phyloP scores from a whole-genome alignment of 2,888 invertebrate genomes.

The Tiliacea aurago region DNA sequence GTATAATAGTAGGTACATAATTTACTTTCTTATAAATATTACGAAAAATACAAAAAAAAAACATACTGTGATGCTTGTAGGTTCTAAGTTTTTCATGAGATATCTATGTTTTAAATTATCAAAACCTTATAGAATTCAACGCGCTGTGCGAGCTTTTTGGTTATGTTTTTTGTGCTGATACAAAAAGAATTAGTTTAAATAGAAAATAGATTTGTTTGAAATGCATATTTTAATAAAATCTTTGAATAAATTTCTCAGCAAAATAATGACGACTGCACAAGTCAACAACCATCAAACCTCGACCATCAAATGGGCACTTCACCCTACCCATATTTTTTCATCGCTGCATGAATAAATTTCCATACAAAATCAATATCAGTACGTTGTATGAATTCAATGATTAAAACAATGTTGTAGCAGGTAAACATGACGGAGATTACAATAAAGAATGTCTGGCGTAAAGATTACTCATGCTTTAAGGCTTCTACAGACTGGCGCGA shows the following conservation, averaged over 20 bases:
- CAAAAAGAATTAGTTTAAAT: neutral
- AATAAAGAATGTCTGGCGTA: slow-evolving; percentile 35
- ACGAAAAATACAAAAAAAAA: neutral
- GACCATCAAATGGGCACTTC: slow-evolving; percentile 5
- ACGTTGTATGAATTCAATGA: slow-evolving; percentile 62
- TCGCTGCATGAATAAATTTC: slow-evolving; percentile 63
- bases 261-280: neutral
- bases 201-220: neutral
- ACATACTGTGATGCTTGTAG: neutral
- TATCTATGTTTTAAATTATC: neutral
- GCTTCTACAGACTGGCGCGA: no score
- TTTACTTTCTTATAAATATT: neutral
- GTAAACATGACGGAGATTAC: slow-evolving; percentile 40
- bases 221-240: neutral
- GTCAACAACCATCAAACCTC: neutral
- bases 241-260: neutral
- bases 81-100: neutral
- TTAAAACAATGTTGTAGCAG: slow-evolving; percentile 36
- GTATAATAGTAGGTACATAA: neutral
- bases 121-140: neutral
- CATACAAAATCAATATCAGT: slow-evolving; percentile 61
- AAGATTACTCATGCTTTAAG: slow-evolving; percentile 23
- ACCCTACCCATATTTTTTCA: slow-evolving; percentile 50
- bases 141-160: no score
- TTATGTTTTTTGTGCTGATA: neutral